Base-by-base conservation (phyloP, 2,797 vertebrate genomes). In the Diplodus sargus region DNA sequence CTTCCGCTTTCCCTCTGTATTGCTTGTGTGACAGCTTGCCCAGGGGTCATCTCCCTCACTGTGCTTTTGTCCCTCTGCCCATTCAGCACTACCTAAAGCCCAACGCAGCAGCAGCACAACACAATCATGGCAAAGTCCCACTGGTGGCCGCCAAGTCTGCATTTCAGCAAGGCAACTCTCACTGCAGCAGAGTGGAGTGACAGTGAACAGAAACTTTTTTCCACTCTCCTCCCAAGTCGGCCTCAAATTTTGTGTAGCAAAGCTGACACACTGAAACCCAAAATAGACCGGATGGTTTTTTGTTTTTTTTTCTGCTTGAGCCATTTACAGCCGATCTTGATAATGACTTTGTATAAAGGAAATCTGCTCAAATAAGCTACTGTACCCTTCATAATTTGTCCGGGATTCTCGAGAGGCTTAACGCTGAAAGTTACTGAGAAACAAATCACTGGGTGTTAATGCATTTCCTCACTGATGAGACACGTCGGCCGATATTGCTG, bases 21-120 rank as follows among this genome's bases (percentile, higher is more conserved):
- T 86, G 80, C 83, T 79, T 89, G 76, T 84, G 87, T 93, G 94
- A 93, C 92, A 94, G 90, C 85, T 91, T 90, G 90, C 87, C 88
- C 85, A 84, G 74, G 89, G 91, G 92, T 94, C 93, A 91, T 84
- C 88, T 88, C 90, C 89, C 89, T 86, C 84, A 79, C 90, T 92
- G 87, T 85, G 89, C 81, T 87, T 87, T 89, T 91, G 87, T 93
- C 87, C 89, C 85, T 80, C 79, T 94, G 93, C 92, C 91, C 90
- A 94, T 94, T 95, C 94, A 95, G 95, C 93, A 94, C 76, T 86
- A 91, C 86, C 87, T 83, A 90, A 89, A 92, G 83, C 86, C 89
- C 91, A 87, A 74, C 74, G 76, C 91, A 78, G 86, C 71, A 79
- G 88, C 83, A 89, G 87, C 90, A 85, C 87, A 93, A 88, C 92